Evolutionary conservation across 2,113 vertebrate genomes (phyloP).

Genomic region (Acrocephalus kingi): DNA sequence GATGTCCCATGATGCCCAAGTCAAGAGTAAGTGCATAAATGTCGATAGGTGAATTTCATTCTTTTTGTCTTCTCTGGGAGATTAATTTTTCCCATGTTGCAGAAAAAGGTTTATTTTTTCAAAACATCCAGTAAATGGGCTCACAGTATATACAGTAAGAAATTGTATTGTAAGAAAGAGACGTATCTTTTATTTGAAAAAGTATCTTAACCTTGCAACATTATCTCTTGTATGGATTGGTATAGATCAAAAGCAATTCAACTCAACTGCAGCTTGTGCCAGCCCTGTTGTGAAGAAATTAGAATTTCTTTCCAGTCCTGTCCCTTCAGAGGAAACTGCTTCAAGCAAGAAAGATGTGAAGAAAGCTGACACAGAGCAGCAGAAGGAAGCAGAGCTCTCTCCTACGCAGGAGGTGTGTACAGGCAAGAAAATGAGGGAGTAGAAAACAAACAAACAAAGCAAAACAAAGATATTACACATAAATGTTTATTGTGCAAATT

Average conservation of each 20-base stretch:
- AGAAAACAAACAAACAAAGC: neutral
- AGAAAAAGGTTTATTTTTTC: neutral
- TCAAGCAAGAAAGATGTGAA: constrained; percentile 58
- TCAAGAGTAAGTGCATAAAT: neutral
- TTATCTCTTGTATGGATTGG: neutral
- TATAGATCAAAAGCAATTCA: constrained; percentile 70
- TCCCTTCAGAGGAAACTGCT: neutral
- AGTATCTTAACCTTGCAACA: neutral
- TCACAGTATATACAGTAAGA: neutral
- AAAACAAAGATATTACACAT: neutral
- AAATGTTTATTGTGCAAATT: neutral
- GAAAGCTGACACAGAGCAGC: constrained; percentile 33
- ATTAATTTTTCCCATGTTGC: neutral
- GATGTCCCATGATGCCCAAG: neutral
- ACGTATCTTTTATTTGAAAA: neutral
- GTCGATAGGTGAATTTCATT: neutral
- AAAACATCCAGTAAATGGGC: neutral
- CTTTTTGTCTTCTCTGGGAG: neutral
- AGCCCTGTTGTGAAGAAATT: constrained; percentile 65
- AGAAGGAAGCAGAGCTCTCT: constrained; percentile 49
- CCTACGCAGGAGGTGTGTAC: constrained; percentile 65
- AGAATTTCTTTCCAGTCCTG: constrained; percentile 49
- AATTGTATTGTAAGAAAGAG: neutral
- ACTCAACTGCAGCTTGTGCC: constrained; percentile 64
- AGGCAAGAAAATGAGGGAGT: neutral